Evolutionary conservation across 2,888 invertebrate species (phyloP), one percentile per base, ranked within the genome.

Genomic region (Drosophila mercatorum): DNA sequence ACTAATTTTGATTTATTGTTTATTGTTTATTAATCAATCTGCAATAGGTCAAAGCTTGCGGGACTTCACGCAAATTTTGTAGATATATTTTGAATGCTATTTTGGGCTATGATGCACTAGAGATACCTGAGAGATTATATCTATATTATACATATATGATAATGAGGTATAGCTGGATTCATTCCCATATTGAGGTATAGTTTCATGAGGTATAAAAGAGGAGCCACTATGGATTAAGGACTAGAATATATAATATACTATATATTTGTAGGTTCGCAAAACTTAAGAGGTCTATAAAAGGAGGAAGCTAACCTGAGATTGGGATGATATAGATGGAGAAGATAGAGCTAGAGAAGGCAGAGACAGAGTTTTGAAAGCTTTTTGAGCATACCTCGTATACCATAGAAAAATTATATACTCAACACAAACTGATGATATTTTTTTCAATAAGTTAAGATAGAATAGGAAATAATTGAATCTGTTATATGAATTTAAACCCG

Each of bases 1-100:
- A 55, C 66, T 64, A 81, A 64, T 63, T 43, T 67, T 67, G 63
- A 78, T 64, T 72, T 64, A 77, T 77, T 72, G 64, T 56, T 66
- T 72, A 53, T 72, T 70, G 58, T 56, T 66, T 73, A 53, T 56
- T 72, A 44, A 47, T 56, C 28, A 72, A 38, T 46, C 3, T 40
- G 44, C 22, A 59, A 43, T 71, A 44, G 40, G 4, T 46, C 41
- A 41, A n/a, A 47, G 47, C 53, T 12, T 3, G n/a, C 38, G 28
- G 12, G 5, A 31, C 31, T 34, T 41, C 14, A 22, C 10, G 22
- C 14, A 22, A n/a, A 44, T 34, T 41, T 34, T 34, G 2, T 14
- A n/a, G 22, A 22, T 0, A 34, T 34, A 51, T 11, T 51, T 34
- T 5, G n/a, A 31, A 49, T n/a, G n/a, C n/a, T n/a, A 49, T 49